These are phyloP conservation scores for Caenorhabditis virilis DNA, from an alignment of 2,888 invertebrate species.

Conservation along the genomic window DNA sequence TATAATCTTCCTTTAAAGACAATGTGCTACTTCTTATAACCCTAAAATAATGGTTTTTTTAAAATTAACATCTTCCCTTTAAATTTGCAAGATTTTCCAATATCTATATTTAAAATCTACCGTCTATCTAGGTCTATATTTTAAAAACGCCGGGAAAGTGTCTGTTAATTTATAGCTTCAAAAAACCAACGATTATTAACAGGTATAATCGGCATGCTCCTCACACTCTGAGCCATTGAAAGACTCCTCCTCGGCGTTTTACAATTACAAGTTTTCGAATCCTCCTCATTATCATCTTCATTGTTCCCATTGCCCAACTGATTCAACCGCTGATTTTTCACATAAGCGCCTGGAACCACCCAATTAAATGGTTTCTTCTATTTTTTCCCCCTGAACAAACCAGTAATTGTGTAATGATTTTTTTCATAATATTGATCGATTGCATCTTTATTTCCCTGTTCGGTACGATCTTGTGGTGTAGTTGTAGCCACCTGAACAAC, in stretches of 20 bases:
- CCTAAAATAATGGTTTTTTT: too few species aligned
- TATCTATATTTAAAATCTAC: too few species aligned
- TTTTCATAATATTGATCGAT: constrained; percentile 39
- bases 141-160: too few species aligned
- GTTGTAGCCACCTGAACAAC: background rate
- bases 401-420: constrained; percentile 39
- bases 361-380: background rate
- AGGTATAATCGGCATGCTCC: constrained; percentile 23
- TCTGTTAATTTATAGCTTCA: too few species aligned
- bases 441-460: constrained; percentile 31
- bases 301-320: constrained; percentile 5
- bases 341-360: constrained; percentile 1
- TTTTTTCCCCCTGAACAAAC: constrained; percentile 4
- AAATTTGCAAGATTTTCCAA: too few species aligned
- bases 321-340: constrained; percentile 12
- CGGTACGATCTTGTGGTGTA: constrained; percentile 14
- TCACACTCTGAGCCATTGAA: constrained; percentile 26
- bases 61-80: too few species aligned
- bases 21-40: too few species aligned
- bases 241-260: constrained; percentile 10
- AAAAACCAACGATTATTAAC: constrained; percentile 24
- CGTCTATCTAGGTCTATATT: too few species aligned
- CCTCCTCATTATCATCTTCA: constrained; percentile 22
- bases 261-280: constrained; percentile 15
- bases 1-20: too few species aligned